These are phyloP conservation scores for Mus pahari DNA, from an alignment of 2,113 vertebrate species.

Conservation along the genomic window DNA sequence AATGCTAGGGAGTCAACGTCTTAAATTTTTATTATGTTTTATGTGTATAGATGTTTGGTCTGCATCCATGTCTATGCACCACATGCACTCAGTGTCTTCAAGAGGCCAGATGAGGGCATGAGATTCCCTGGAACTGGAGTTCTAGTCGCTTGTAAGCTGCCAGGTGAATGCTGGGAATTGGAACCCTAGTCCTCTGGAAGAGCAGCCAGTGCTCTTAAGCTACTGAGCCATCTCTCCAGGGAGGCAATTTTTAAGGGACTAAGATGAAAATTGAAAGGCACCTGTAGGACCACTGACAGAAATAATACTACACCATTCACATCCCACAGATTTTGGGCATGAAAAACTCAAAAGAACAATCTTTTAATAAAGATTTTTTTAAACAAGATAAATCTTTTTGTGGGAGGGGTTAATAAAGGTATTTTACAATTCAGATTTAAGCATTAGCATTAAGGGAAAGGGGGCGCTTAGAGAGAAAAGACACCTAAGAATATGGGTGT, in stretches of 20 bases:
- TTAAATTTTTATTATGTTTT: background rate
- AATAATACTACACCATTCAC: background rate
- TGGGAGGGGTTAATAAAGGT: background rate
- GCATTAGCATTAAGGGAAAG: background rate
- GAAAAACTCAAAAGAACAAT: slow-evolving; percentile 6
- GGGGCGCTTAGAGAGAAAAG: background rate
- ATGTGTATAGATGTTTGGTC: background rate
- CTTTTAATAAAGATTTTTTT: background rate
- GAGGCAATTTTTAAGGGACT: background rate
- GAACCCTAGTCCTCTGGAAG: background rate
- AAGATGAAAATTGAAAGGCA: background rate
- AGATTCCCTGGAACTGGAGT: background rate
- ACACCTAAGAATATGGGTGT: background rate
- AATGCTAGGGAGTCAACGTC: background rate
- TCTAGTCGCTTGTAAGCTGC: background rate
- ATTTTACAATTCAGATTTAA: background rate
- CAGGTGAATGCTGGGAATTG: background rate
- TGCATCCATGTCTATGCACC: background rate
- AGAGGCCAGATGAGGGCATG: background rate
- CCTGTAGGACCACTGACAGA: background rate
- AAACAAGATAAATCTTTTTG: background rate
- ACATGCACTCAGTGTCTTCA: background rate
- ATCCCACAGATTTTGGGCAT: background rate
- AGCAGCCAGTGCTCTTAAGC: background rate
- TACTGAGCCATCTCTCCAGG: background rate